Percentiles rank a stretch among this genome's conserved stretches.
Conservation (phyloP, 2,888 invertebrate species). For the Stenurella melanura region DNA sequence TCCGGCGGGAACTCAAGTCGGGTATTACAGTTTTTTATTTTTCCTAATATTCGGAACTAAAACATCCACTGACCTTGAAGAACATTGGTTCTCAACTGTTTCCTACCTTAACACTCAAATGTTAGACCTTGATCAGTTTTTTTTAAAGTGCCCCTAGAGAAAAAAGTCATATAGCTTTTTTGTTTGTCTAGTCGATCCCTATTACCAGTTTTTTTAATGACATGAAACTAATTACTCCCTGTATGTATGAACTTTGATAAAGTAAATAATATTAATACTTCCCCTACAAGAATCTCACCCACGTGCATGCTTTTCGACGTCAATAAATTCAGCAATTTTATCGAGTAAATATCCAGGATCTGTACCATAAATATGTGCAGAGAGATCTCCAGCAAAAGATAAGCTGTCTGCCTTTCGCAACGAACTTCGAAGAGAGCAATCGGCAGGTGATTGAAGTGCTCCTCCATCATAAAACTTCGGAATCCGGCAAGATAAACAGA, state of each 20-base stretch:
- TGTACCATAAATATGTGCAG: slow-evolving; percentile 37
- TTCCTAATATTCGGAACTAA: too few relatives aligned
- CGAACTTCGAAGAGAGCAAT: slow-evolving; percentile 52
- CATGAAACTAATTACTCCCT: too few relatives aligned
- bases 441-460: slow-evolving; percentile 67
- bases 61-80: too few relatives aligned
- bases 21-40: too few relatives aligned
- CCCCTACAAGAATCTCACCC: neutral
- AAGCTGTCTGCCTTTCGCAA: slow-evolving; percentile 20
- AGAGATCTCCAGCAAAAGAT: slow-evolving; percentile 29
- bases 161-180: too few relatives aligned
- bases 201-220: too few relatives aligned
- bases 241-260: neutral
- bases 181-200: too few relatives aligned
- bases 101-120: too few relatives aligned
- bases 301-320: slow-evolving; percentile 13
- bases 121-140: too few relatives aligned
- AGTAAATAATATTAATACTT: neutral
- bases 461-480: slow-evolving; percentile 64
- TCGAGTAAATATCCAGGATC: slow-evolving; percentile 41
- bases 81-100: too few relatives aligned
- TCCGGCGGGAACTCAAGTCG: too few relatives aligned
- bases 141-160: too few relatives aligned
- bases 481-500: slow-evolving; percentile 66
- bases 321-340: slow-evolving; percentile 30